Evolutionary conservation across 2,888 invertebrate genomes (phyloP).

Genomic region (Lithophane ornitopus): DNA sequence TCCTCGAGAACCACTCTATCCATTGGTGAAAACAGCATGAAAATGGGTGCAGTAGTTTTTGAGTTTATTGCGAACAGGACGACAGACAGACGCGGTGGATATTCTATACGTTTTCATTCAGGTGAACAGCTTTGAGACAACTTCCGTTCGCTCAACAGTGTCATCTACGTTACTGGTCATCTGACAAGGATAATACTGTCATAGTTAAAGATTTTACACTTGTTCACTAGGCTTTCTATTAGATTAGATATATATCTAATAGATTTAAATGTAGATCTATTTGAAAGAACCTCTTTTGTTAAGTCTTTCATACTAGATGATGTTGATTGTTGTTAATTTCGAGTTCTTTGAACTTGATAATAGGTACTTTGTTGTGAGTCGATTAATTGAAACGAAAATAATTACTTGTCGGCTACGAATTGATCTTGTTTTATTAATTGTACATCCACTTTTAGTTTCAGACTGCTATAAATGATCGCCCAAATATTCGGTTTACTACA

Average conservation of each 20-base stretch:
- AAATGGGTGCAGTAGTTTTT: too few relatives aligned
- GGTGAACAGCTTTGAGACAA: neutral
- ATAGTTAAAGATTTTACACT: conserved; percentile 30
- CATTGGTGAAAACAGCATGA: too few relatives aligned
- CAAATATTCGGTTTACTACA: neutral
- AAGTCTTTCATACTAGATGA: conserved; percentile 5
- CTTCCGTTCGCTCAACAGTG: conserved; percentile 20
- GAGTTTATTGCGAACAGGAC: too few relatives aligned
- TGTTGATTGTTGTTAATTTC: conserved; percentile 19
- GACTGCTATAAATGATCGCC: too few relatives aligned
- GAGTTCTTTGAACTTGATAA: conserved; percentile 18
- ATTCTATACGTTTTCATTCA: neutral
- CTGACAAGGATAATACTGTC: conserved; percentile 12
- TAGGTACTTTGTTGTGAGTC: neutral
- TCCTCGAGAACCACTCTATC: too few relatives aligned
- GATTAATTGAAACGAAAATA: neutral
- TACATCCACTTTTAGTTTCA: neutral
- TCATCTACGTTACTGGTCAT: neutral
- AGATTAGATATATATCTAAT: too few relatives aligned
- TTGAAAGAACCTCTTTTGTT: conserved; percentile 18
- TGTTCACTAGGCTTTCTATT: conserved; percentile 32
- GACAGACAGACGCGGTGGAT: too few relatives aligned
- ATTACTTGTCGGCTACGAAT: neutral
- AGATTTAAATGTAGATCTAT: conserved; percentile 16
- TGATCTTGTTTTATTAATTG: neutral